phyloP scores from a whole-genome alignment of 2,888 invertebrate species.

The Prenolepis imparis region DNA sequence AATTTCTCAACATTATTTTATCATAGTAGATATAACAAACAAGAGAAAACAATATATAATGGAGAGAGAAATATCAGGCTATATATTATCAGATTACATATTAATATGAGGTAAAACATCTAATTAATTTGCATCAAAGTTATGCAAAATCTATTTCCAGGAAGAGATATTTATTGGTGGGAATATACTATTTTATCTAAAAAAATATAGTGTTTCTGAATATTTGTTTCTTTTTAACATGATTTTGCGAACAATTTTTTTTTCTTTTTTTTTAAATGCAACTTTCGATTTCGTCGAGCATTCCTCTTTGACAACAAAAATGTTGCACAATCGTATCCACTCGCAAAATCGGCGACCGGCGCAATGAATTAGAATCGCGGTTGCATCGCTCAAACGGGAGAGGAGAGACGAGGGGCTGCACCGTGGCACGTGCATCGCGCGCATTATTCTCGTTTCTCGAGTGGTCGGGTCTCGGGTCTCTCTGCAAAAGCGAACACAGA shows the following conservation, averaged over 20 bases:
- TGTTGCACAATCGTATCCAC: conserved; percentile 34
- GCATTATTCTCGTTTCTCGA: conserved; percentile 81
- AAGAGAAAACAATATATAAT: background rate
- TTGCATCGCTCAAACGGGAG: conserved; percentile 17
- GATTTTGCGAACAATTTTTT: background rate
- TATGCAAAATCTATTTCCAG: conserved; percentile 11
- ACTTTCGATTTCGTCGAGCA: background rate
- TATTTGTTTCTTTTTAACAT: background rate
- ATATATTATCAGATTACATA: background rate
- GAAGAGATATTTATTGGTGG: background rate
- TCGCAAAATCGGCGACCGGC: conserved; percentile 39
- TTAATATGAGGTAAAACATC: background rate
- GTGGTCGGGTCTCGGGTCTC: conserved; percentile 69
- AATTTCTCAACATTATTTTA: conserved; percentile 6
- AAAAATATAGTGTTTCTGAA: background rate
- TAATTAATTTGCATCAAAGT: conserved; percentile 18
- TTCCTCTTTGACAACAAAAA: conserved; percentile 5
- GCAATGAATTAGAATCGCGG: conserved; percentile 66
- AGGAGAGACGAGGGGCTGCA: conserved; percentile 48
- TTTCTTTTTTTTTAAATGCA: background rate
- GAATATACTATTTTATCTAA: background rate
- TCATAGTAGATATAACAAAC: background rate
- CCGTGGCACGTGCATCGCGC: conserved; percentile 80
- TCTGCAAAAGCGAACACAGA: conserved; percentile 26
- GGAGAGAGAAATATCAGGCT: background rate